phyloP scores from a whole-genome alignment of 2,113 vertebrate genomes.

The Catharus bicknelli region DNA sequence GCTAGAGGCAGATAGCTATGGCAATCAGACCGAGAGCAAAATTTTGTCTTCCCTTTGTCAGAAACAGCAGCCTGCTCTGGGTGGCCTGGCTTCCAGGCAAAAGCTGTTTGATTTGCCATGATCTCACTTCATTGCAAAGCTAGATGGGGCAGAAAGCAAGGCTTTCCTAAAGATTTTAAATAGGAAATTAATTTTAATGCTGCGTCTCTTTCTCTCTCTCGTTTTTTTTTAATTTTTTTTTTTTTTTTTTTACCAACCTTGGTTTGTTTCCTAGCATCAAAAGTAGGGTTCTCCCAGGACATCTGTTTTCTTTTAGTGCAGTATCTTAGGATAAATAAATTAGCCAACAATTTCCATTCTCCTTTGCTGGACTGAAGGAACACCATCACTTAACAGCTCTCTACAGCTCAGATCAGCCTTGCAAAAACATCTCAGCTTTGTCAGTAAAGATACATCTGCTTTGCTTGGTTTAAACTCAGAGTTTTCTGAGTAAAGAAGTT shows the following conservation, averaged over 20 bases:
- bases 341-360: background rate
- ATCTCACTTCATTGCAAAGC: background rate
- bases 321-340: background rate
- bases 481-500: background rate
- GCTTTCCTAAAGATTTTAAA: background rate
- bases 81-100: background rate
- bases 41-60: background rate
- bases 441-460: background rate
- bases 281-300: background rate
- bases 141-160: background rate
- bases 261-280: background rate
- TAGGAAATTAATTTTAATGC: background rate
- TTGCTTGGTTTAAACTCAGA: background rate
- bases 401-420: background rate
- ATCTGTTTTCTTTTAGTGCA: background rate
- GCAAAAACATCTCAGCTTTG: background rate
- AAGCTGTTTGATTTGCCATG: background rate
- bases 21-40: background rate
- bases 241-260: background rate
- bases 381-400: background rate
- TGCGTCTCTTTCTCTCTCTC: background rate
- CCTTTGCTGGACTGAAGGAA: background rate
- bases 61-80: background rate
- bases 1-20: background rate
- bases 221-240: background rate